Evolutionary conservation across 2,113 vertebrate species (phyloP), one percentile per base, ranked within the genome.

Genomic region (Larimichthys polyactis): DNA sequence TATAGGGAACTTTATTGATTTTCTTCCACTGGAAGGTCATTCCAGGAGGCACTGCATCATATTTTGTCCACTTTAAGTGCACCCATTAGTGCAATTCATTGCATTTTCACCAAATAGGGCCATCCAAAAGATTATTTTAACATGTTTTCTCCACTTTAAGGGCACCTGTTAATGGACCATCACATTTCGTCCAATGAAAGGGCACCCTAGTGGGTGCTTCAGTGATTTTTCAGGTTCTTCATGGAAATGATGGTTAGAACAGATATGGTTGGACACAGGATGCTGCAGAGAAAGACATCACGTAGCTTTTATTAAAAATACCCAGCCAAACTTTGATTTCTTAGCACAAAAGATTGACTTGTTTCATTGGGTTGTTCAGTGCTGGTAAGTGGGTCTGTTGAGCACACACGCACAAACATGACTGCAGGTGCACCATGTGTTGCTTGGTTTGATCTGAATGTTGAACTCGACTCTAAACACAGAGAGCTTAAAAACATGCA

Each of bases 341-440:
- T 48, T 4, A 48, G n/a, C 55, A 32, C n/a, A 32, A 22, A 51
- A 54, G 5, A 4, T 11, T 43, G 57, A 20, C 10, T 20, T 27
- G n/a, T 20, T 55, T 69, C 12, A 36, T n/a, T n/a, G 10, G 46
- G 68, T 20, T 51, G 55, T 60, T 63, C 58, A 55, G 3, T 0
- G 44, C 29, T 51, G 22, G 24, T 48, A n/a, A n/a, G 49, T n/a
- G 15, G n/a, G 15, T 19, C 64, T 43, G 43, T 19, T 8, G 49
- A 63, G 0, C 44, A 59, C 54, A 59, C 5, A 59, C 54, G 1
- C 73, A 52, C 11, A 44, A 0, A 55, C n/a, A 55, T n/a, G 27
- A 40, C 8, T 40, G n/a, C 73, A 85, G 72, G 77, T 84, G 71
- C 77, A 43, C 40, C 83, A 85, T 27, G 27, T 85, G 71, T 44